phyloP scores from a whole-genome alignment of 2,888 invertebrate species.

The Hybos culiciformis region DNA sequence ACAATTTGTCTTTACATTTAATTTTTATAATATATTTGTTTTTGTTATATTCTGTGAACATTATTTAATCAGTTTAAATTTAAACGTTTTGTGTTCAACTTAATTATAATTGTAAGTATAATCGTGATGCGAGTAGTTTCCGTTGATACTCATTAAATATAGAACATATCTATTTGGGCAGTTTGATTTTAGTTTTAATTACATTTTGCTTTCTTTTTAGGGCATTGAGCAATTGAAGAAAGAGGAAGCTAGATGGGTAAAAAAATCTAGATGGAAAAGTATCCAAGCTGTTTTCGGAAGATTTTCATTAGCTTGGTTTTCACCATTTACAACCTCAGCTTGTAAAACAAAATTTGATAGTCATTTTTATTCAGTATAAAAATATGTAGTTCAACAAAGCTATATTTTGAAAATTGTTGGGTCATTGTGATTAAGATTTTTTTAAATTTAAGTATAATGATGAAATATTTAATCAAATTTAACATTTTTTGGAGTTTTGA shows the following conservation, averaged over 20 bases:
- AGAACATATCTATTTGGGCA: too few relatives aligned
- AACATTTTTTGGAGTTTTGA: too few relatives aligned
- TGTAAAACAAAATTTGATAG: constrained; percentile 64
- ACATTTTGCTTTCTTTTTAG: constrained; percentile 36
- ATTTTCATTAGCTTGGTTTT: constrained; percentile 91
- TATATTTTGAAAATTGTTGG: too few relatives aligned
- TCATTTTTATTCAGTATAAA: constrained; percentile 73
- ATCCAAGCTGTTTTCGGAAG: constrained; percentile 94
- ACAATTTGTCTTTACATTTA: too few relatives aligned
- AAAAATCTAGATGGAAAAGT: constrained; percentile 86
- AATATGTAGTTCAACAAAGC: too few relatives aligned
- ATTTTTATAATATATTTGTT: too few relatives aligned
- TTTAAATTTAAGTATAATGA: too few relatives aligned
- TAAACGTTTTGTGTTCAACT: not conserved
- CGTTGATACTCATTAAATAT: too few relatives aligned
- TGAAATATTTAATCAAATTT: too few relatives aligned
- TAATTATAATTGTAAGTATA: too few relatives aligned
- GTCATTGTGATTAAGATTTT: too few relatives aligned
- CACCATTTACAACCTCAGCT: constrained; percentile 54
- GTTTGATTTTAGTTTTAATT: not conserved
- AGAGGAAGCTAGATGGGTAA: constrained; percentile 86
- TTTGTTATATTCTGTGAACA: not conserved
- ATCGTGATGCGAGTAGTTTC: too few relatives aligned
- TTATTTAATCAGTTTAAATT: not conserved
- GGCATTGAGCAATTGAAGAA: constrained; percentile 96